These are phyloP conservation scores for Zaprionus kolodkinae DNA, from an alignment of 1,140 invertebrate genomes.

Conservation along the genomic window DNA sequence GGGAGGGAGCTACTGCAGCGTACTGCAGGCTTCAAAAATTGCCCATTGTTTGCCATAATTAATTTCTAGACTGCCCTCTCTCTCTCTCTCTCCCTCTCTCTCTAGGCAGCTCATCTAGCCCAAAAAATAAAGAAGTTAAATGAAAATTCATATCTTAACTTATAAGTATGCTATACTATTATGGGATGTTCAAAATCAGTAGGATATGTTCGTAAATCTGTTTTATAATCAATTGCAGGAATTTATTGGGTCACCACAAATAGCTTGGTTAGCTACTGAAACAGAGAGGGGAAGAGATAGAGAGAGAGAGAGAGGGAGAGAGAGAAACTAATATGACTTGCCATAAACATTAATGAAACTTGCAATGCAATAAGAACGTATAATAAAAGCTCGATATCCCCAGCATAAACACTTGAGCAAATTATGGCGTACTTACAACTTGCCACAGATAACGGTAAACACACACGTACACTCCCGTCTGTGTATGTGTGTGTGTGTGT, in stretches of 20 bases:
- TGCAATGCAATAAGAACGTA: constrained; percentile 47
- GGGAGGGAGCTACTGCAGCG: not conserved
- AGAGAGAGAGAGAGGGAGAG: not conserved
- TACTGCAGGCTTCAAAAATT: constrained; percentile 31
- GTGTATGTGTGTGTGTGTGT: constrained; percentile 2
- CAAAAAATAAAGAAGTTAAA: not conserved
- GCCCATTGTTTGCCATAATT: constrained; percentile 61
- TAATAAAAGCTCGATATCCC: constrained; percentile 55
- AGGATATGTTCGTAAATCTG: not conserved
- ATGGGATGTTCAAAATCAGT: not conserved
- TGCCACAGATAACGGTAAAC: constrained; percentile 59
- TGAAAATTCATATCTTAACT: too few species aligned
- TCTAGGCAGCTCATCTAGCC: not conserved
- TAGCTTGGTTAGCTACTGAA: not conserved
- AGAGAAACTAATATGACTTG: constrained; percentile 9
- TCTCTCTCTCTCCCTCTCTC: too few species aligned
- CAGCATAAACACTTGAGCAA: constrained; percentile 60
- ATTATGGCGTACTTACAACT: constrained; percentile 62
- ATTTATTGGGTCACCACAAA: constrained; percentile 2
- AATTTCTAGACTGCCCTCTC: constrained; percentile 48
- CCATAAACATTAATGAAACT: constrained; percentile 60
- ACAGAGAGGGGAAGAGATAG: not conserved
- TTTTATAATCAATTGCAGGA: constrained; percentile 3
- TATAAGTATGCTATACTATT: too few species aligned
- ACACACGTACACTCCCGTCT: constrained; percentile 26